phyloP scores from a whole-genome alignment of 2,113 vertebrate species.

The Oxygymnocypris stewartii region DNA sequence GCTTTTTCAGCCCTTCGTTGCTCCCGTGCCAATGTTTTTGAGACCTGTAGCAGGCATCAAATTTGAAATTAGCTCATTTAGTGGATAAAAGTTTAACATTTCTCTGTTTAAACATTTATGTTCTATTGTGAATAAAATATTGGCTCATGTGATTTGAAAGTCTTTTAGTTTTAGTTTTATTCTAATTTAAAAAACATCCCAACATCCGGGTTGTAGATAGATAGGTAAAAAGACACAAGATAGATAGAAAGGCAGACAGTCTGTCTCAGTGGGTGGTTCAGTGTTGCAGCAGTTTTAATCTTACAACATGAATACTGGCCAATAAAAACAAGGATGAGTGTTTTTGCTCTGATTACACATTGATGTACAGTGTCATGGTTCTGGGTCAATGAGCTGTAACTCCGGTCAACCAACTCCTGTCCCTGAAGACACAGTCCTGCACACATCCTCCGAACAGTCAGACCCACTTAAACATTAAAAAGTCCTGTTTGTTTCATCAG shows the following conservation, averaged over 20 bases:
- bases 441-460: not conserved
- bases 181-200: too few species aligned
- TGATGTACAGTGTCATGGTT: not conserved
- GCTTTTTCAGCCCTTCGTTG: too few species aligned
- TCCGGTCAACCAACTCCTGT: not conserved
- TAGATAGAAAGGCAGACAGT: not conserved
- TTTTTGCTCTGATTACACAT: not conserved
- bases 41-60: too few species aligned
- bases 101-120: too few species aligned
- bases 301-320: not conserved
- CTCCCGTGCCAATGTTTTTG: too few species aligned
- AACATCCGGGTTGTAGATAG: not conserved
- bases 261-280: not conserved
- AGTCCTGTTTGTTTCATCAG: not conserved
- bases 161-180: too few species aligned
- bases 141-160: too few species aligned
- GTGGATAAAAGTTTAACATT: too few species aligned
- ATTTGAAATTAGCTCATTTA: too few species aligned
- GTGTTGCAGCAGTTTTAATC: not conserved
- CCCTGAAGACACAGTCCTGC: not conserved
- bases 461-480: not conserved
- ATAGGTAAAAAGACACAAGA: not conserved
- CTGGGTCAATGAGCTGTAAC: not conserved
- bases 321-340: not conserved
- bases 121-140: too few species aligned